These are phyloP conservation scores for Hylomyscus alleni DNA, from an alignment of 2,797 vertebrate genomes.

Conservation along the genomic window DNA sequence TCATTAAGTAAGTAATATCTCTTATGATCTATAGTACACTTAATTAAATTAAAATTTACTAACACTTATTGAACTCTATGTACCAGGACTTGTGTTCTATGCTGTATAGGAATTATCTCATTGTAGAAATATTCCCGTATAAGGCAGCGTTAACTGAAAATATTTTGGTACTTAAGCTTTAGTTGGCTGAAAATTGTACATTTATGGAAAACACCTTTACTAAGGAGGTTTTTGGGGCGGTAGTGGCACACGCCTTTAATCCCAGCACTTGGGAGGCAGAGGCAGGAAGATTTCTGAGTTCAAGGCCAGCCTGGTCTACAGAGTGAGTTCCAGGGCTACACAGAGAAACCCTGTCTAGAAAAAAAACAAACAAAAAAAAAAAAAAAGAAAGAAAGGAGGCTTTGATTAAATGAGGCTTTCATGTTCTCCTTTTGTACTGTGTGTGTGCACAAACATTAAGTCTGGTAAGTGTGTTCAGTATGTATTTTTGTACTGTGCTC, in stretches of 20 bases:
- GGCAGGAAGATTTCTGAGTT: no score
- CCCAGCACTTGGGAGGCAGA: no score
- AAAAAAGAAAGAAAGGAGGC: no score
- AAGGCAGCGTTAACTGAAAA: constrained; percentile 41
- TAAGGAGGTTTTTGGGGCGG: no score
- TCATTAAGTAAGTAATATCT: no score
- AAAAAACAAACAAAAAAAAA: no score
- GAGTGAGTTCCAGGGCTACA: no score
- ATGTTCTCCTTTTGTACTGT: neutral
- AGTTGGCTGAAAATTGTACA: constrained; percentile 42
- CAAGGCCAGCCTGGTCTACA: no score
- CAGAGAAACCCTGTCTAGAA: no score
- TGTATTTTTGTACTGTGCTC: neutral
- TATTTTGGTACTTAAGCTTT: constrained; percentile 30
- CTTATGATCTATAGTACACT: no score
- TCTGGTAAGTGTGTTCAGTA: neutral
- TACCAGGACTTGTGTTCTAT: neutral
- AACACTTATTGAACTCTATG: neutral
- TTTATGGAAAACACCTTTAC: constrained; percentile 22
- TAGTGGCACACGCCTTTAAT: no score
- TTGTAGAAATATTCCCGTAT: constrained; percentile 25
- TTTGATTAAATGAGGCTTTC: neutral
- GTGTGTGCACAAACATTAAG: neutral
- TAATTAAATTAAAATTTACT: neutral
- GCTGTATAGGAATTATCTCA: neutral